Evolutionary conservation across 2,113 vertebrate species (phyloP).

Genomic region (western clawed frog (Xenopus tropicalis)): DNA sequence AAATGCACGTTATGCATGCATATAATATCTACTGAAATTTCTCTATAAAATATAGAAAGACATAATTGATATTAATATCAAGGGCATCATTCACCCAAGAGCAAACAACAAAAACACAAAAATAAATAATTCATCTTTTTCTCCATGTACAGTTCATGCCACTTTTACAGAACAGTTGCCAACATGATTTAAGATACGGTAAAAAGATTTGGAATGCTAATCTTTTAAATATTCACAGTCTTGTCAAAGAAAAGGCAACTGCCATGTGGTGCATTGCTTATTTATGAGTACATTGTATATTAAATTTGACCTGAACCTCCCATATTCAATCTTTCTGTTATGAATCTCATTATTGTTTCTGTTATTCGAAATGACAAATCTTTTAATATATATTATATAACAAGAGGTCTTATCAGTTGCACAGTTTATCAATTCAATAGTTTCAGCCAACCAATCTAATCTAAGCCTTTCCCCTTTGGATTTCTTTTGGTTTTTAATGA

Average conservation of each 20-base stretch:
- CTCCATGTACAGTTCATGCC: no score
- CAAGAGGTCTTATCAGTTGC: background rate
- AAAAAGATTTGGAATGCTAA: conserved; percentile 21
- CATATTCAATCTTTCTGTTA: background rate
- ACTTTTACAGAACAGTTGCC: no score
- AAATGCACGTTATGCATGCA: no score
- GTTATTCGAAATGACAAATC: conserved; percentile 7
- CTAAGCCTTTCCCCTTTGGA: background rate
- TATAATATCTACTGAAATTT: no score
- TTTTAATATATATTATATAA: conserved; percentile 25
- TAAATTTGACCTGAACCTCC: conserved; percentile 4
- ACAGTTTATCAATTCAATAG: background rate
- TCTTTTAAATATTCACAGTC: conserved; percentile 9
- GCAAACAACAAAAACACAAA: no score
- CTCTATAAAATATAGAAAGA: no score
- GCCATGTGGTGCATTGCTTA: background rate
- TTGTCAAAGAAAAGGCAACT: background rate
- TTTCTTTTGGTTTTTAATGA: background rate
- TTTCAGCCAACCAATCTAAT: background rate
- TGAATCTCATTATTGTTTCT: conserved; percentile 2
- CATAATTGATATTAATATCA: no score
- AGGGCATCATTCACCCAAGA: no score
- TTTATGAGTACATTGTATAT: conserved; percentile 27
- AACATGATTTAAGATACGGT: background rate
- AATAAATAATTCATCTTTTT: no score